A percentile compares a stretch with the other conserved stretches of the same genome.
These are phyloP conservation scores for Brachionus calyciflorus DNA, from an alignment of 1,140 invertebrate species.

Conservation along the genomic window DNA sequence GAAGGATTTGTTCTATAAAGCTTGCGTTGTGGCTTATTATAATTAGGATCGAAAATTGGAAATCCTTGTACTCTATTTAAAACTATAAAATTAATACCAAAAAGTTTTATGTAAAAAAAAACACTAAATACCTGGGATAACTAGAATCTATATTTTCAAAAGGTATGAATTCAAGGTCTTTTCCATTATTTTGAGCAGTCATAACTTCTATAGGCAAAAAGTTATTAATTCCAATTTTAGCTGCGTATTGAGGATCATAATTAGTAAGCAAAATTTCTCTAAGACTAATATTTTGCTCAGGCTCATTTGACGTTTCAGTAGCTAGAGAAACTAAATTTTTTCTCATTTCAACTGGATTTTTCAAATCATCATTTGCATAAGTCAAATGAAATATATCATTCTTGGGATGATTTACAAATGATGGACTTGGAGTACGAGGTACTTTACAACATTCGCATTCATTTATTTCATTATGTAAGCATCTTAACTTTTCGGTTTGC, in stretches of 20 bases:
- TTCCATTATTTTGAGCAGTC: slow-evolving; percentile 6
- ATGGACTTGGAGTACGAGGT: not conserved
- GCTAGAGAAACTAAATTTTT: not conserved
- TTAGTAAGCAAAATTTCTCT: slow-evolving; percentile 36
- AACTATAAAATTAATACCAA: not conserved
- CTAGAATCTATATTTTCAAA: slow-evolving; percentile 36
- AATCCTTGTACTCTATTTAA: slow-evolving; percentile 14
- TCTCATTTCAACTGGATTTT: not conserved
- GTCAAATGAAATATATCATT: slow-evolving; percentile 43
- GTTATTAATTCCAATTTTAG: slow-evolving; percentile 8
- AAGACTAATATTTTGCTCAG: not conserved
- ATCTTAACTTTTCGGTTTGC: not conserved
- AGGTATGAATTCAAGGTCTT: slow-evolving; percentile 40
- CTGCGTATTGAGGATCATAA: slow-evolving; percentile 39
- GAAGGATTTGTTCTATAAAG: slow-evolving; percentile 45
- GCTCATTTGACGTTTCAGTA: not conserved
- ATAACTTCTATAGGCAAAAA: slow-evolving; percentile 26
- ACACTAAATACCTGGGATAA: slow-evolving; percentile 6
- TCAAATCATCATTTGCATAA: not conserved
- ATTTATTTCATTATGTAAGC: slow-evolving; percentile 19
- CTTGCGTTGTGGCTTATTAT: not conserved
- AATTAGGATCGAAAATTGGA: slow-evolving; percentile 31
- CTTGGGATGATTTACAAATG: not conserved
- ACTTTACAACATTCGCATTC: slow-evolving; percentile 25
- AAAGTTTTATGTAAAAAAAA: not conserved